Percentiles rank a stretch among this genome's conserved stretches.
Conservation (phyloP, 2,113 vertebrate genomes). For the Carassius carassius region DNA sequence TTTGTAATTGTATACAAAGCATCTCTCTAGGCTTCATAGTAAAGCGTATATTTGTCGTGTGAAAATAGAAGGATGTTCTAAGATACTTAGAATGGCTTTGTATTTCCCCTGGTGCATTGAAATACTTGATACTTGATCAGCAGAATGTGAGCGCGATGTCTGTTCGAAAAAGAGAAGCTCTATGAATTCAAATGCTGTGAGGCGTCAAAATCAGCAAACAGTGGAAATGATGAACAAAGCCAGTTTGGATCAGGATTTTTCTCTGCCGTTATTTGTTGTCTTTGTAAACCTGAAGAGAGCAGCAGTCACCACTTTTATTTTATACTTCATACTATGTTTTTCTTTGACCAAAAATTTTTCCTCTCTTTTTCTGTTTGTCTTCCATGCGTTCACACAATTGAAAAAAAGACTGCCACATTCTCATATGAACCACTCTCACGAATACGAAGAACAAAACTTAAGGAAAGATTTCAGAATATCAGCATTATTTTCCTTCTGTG, state of each 20-base stretch:
- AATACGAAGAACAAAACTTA: conserved; percentile 58
- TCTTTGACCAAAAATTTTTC: conserved; percentile 42
- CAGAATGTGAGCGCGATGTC: conserved; percentile 73
- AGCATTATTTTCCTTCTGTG: conserved; percentile 45
- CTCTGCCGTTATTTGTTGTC: conserved; percentile 25
- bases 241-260: conserved; percentile 69
- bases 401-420: conserved; percentile 76
- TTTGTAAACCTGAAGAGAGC: conserved; percentile 67
- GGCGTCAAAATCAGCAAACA: conserved; percentile 72
- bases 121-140: conserved; percentile 58
- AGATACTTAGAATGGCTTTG: conserved; percentile 82
- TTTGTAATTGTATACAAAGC: conserved; percentile 82
- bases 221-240: conserved; percentile 76
- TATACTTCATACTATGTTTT: conserved; percentile 57
- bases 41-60: conserved; percentile 81
- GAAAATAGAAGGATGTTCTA: conserved; percentile 76
- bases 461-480: conserved; percentile 60
- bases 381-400: conserved; percentile 78
- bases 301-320: conserved; percentile 72
- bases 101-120: conserved; percentile 74
- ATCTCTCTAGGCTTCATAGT: conserved; percentile 85
- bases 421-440: conserved; percentile 55
- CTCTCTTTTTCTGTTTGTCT: conserved; percentile 77
- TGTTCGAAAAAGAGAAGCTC: conserved; percentile 72
- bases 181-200: conserved; percentile 76